phyloP scores from a whole-genome alignment of 2,888 invertebrate species.

The Trissonchulus sp. region DNA sequence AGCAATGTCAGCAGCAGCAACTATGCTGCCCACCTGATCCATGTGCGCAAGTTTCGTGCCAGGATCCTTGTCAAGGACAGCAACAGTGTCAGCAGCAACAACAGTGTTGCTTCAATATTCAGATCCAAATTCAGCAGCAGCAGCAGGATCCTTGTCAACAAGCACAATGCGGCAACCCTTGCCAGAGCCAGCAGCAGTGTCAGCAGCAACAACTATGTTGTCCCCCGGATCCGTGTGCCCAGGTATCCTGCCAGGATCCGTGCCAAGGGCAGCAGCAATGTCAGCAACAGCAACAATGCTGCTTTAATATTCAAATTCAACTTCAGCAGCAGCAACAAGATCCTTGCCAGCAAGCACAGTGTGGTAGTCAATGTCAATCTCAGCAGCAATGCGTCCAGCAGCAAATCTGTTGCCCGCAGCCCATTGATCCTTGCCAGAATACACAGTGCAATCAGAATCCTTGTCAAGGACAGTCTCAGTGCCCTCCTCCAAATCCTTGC shows the following conservation, averaged over 20 bases:
- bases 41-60: not conserved
- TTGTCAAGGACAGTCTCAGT: not conserved
- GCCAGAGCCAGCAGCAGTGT: not conserved
- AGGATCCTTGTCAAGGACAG: not conserved
- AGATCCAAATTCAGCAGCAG: not conserved
- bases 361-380: not conserved
- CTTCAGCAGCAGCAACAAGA: not conserved
- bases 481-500: conserved; percentile 3
- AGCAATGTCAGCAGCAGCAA: not conserved
- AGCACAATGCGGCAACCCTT: not conserved
- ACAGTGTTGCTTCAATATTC: not conserved
- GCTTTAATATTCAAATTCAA: not conserved
- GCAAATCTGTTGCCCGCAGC: not conserved
- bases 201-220: not conserved
- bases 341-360: not conserved
- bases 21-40: not conserved
- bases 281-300: not conserved
- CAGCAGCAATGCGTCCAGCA: not conserved
- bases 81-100: not conserved
- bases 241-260: not conserved
- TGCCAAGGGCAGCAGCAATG: not conserved
- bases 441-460: not conserved
- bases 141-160: not conserved
- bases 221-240: not conserved
- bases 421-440: not conserved